phyloP scores from a whole-genome alignment of 2,113 vertebrate genomes.

The Nannobrachium achirus region DNA sequence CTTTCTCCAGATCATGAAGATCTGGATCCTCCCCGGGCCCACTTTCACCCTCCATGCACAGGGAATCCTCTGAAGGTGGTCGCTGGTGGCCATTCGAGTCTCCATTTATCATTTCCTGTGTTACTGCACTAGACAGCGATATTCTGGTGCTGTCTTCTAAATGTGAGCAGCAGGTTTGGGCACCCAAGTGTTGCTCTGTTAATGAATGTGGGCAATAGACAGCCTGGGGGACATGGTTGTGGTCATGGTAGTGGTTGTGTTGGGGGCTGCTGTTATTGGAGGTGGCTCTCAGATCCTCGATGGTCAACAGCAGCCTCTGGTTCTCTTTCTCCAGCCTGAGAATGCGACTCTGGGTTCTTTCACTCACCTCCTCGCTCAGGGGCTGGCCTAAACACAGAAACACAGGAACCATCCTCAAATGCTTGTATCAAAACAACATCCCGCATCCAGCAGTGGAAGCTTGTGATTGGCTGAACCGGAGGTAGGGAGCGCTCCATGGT shows the following conservation, averaged over 20 bases:
- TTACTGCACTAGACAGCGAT: background rate
- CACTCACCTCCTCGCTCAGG: constrained; percentile 85
- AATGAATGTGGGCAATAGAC: constrained; percentile 18
- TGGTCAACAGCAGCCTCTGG: constrained; percentile 77
- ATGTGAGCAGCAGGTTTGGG: constrained; percentile 22
- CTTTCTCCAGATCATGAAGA: constrained; percentile 83
- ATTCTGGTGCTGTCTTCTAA: constrained; percentile 1
- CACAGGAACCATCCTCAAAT: too few relatives aligned
- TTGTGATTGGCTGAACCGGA: too few relatives aligned
- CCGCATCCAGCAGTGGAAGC: too few relatives aligned
- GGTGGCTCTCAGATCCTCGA: constrained; percentile 67
- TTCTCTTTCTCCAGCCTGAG: constrained; percentile 96
- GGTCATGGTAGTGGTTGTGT: constrained; percentile 17
- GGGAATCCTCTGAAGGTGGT: background rate
- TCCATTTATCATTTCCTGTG: constrained; percentile 28
- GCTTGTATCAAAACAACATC: too few relatives aligned
- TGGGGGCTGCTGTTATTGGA: constrained; percentile 21
- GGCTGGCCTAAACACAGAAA: constrained; percentile 77
- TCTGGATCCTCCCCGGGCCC: constrained; percentile 40
- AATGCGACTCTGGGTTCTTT: constrained; percentile 87
- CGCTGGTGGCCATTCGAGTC: constrained; percentile 30
- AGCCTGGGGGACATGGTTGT: background rate
- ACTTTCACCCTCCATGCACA: background rate
- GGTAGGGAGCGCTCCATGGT: too few relatives aligned
- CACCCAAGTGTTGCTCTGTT: background rate